Evolutionary conservation across 2,113 vertebrate genomes (phyloP).

Genomic region (Phyllopteryx taeniolatus): DNA sequence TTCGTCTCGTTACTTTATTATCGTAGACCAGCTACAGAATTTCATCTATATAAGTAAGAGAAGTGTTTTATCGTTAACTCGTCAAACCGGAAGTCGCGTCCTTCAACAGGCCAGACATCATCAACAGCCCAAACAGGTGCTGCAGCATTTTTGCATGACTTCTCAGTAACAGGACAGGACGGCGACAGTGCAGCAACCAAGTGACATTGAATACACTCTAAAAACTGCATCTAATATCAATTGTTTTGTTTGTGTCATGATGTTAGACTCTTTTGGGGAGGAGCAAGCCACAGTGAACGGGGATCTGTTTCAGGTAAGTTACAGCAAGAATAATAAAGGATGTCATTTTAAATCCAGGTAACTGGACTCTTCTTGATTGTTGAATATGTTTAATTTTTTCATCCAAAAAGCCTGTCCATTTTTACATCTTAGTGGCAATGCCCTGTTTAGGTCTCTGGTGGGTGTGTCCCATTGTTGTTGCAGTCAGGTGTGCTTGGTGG

Average conservation of each 20-base stretch:
- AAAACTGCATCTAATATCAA: not conserved
- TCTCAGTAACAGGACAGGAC: not conserved
- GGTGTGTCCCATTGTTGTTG: no score
- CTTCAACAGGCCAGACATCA: not conserved
- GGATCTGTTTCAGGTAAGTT: conserved; percentile 86
- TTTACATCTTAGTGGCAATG: no score
- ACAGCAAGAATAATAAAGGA: not conserved
- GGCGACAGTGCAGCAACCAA: not conserved
- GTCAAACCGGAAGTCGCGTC: conserved; percentile 14
- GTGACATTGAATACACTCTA: not conserved
- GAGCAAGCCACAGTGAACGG: conserved; percentile 82
- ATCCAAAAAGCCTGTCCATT: not conserved
- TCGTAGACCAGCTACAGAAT: not conserved
- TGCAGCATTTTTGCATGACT: conserved; percentile 51
- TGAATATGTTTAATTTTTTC: not conserved
- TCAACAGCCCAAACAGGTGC: conserved; percentile 53
- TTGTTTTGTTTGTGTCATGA: conserved; percentile 27
- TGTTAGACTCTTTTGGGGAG: conserved; percentile 79
- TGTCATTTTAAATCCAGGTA: not conserved
- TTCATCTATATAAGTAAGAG: not conserved
- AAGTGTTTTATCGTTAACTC: not conserved
- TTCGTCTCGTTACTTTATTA: not conserved
- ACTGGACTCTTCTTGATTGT: not conserved
- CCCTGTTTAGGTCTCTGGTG: no score
- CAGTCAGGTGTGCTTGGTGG: no score